Evolutionary conservation across 2,797 vertebrate genomes (phyloP).

Genomic region (Bryconaethiops microstoma): DNA sequence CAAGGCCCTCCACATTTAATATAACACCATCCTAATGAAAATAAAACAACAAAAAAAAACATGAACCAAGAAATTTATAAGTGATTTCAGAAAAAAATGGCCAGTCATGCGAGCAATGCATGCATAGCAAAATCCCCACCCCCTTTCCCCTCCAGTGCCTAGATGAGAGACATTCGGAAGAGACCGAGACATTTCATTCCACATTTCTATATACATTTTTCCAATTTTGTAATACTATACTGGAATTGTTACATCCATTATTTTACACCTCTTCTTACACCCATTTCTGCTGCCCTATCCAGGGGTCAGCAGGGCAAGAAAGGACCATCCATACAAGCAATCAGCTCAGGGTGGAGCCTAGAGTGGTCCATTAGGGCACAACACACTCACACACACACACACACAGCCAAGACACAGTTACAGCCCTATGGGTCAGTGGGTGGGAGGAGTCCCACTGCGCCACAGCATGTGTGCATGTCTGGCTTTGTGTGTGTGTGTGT

Average conservation of each 20-base stretch:
- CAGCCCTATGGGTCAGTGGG: not conserved
- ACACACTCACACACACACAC: constrained; percentile 10
- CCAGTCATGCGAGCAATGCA: no score
- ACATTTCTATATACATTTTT: not conserved
- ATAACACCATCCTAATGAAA: no score
- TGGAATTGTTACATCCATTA: not conserved
- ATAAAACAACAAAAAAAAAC: no score
- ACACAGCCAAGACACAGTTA: constrained; percentile 7
- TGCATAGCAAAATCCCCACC: no score
- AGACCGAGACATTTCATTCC: no score
- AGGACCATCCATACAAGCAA: constrained; percentile 15
- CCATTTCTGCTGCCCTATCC: not conserved
- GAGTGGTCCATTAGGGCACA: constrained; percentile 21
- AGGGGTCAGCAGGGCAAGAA: not conserved
- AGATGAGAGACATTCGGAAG: no score
- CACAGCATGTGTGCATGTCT: not conserved
- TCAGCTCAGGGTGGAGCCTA: constrained; percentile 36
- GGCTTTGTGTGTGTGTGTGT: constrained; percentile 2
- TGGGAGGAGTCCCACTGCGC: not conserved
- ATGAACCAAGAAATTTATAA: no score
- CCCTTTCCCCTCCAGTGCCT: no score
- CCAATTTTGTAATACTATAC: not conserved
- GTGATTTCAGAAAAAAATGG: no score
- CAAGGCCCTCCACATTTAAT: no score
- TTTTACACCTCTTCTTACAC: not conserved